phyloP scores from a whole-genome alignment of 2,797 vertebrate species.

The Spinus pinus region DNA sequence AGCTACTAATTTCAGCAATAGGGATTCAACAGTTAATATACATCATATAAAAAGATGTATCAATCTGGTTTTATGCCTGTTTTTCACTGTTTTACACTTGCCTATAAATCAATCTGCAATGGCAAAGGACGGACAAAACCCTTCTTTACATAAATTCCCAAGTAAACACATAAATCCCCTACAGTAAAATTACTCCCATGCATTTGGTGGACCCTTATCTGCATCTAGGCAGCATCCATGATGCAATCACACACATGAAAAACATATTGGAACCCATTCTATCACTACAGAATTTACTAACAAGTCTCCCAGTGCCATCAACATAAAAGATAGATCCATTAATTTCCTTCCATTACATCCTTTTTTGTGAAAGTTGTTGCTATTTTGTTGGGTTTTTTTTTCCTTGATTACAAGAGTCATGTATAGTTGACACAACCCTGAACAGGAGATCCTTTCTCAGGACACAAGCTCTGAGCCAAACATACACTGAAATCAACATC shows the following conservation, averaged over 20 bases:
- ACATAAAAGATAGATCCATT: neutral
- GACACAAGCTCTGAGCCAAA: neutral
- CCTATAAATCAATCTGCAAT: neutral
- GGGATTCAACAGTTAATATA: neutral
- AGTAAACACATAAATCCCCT: neutral
- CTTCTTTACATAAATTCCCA: neutral
- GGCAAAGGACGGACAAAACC: neutral
- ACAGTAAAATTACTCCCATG: neutral
- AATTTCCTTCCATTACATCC: neutral
- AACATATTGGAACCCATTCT: neutral
- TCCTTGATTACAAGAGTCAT: neutral
- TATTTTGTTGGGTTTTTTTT: neutral
- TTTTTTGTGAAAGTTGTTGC: neutral
- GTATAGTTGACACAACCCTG: accelerated
- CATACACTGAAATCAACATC: neutral
- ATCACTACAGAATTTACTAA: neutral
- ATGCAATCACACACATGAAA: neutral
- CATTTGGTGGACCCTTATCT: neutral
- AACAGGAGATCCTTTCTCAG: neutral
- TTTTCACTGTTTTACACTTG: neutral
- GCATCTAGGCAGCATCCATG: neutral
- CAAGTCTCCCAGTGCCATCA: neutral
- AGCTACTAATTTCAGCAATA: neutral
- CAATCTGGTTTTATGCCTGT: neutral
- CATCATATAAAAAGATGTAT: neutral